phyloP scores from a whole-genome alignment of 2,797 vertebrate genomes.

The Poecilia picta region DNA sequence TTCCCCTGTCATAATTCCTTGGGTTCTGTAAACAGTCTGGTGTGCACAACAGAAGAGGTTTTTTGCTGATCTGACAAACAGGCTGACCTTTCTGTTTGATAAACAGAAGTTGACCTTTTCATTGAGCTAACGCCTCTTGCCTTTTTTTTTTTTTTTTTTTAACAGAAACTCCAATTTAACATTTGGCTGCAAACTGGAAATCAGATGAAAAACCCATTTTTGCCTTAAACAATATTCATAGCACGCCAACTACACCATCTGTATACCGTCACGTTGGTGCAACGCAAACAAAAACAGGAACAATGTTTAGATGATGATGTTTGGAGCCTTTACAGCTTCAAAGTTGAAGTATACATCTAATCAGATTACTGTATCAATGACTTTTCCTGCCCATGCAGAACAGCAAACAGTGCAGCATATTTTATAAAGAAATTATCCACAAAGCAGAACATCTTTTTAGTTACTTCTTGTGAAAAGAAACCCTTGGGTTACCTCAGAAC shows the following conservation, averaged over 20 bases:
- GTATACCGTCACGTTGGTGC: neutral
- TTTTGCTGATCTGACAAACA: constrained; percentile 7
- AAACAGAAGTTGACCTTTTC: constrained; percentile 2
- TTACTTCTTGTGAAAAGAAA: neutral
- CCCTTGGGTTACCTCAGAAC: neutral
- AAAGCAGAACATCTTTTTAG: neutral
- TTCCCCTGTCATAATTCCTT: neutral
- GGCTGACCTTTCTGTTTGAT: neutral
- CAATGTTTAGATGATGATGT: neutral
- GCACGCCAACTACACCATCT: neutral
- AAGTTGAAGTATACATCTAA: neutral
- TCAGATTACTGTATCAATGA: neutral
- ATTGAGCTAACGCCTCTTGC: neutral
- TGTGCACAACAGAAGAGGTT: neutral
- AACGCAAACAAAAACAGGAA: neutral
- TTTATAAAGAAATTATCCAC: neutral
- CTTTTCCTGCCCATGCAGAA: neutral
- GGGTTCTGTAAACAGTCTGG: neutral
- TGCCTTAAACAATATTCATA: neutral
- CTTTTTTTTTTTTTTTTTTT: neutral
- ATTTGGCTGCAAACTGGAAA: neutral
- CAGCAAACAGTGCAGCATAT: neutral
- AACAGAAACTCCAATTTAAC: neutral
- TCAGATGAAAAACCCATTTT: neutral
- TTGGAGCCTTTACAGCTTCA: neutral